Conservation (phyloP, 1,140 invertebrate genomes). For the Sinonovacula constricta region DNA sequence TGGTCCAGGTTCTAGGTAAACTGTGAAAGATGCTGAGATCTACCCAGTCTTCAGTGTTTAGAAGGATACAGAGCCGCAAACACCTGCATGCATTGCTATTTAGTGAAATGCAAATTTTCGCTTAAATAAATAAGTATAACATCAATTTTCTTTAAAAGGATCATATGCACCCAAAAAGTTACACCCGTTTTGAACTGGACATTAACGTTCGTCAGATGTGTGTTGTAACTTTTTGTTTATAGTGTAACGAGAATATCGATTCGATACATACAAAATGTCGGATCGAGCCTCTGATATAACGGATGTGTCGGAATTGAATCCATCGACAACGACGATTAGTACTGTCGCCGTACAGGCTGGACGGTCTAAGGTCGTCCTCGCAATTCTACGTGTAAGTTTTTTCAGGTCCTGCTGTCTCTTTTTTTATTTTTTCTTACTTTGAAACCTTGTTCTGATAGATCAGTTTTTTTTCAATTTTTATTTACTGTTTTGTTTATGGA, state of each 20-base stretch:
- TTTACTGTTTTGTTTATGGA: too few species aligned
- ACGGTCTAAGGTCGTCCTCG: constrained; percentile 91
- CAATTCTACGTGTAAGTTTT: constrained; percentile 91
- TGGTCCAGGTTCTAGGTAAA: constrained; percentile 9
- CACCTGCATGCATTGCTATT: constrained; percentile 54
- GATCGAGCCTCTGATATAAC: constrained; percentile 66
- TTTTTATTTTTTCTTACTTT: too few species aligned
- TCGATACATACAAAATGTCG: constrained; percentile 69
- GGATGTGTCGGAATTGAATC: constrained; percentile 73
- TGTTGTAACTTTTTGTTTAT: constrained; percentile 50
- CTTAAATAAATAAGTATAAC: constrained; percentile 21
- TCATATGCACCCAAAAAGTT: constrained; percentile 48
- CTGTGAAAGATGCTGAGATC: background rate
- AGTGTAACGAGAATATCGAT: constrained; percentile 16
- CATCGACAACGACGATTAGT: constrained; percentile 88
- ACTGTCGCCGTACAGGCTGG: constrained; percentile 95
- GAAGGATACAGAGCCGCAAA: constrained; percentile 45
- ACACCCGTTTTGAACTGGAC: constrained; percentile 46
- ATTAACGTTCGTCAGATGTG: constrained; percentile 33
- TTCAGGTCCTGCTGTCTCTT: too few species aligned
- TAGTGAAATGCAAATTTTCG: constrained; percentile 42
- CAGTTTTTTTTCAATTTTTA: too few species aligned
- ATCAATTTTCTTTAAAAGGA: constrained; percentile 14
- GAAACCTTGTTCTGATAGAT: too few species aligned
- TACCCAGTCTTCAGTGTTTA: constrained; percentile 13